Evolutionary conservation across 92 coral and sea anemone species (phyloP).

Genomic region (Blastomussa wellsi): DNA sequence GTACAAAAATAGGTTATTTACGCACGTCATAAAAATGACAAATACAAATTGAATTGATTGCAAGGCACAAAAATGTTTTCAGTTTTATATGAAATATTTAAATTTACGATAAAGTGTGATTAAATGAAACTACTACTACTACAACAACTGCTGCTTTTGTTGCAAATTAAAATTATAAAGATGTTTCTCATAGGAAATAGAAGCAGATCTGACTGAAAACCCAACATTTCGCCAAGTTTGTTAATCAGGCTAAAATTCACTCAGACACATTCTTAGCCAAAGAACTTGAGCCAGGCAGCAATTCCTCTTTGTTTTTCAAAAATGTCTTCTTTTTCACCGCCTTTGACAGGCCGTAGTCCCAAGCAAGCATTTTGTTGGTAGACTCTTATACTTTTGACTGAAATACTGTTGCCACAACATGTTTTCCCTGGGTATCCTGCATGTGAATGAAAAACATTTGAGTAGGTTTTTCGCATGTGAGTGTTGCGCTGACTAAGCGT

Average conservation of each 20-base stretch:
- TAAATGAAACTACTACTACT: neutral
- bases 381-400: neutral
- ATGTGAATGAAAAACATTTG: slow-evolving; percentile 2
- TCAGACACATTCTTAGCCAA: neutral
- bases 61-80: neutral
- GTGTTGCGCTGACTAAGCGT: neutral
- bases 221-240: neutral
- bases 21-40: neutral
- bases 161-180: neutral
- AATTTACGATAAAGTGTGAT: neutral
- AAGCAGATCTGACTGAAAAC: too few relatives aligned
- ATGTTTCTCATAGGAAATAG: neutral
- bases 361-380: neutral
- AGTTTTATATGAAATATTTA: neutral
- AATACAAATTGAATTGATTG: neutral
- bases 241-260: too few relatives aligned
- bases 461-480: neutral
- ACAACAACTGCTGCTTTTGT: neutral
- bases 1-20: neutral
- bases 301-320: slow-evolving; percentile 19
- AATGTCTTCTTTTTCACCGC: neutral
- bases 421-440: neutral
- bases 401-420: neutral
- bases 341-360: neutral
- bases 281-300: slow-evolving; percentile 30